Conservation (phyloP, 2,113 vertebrate species). For the Stegastes partitus region DNA sequence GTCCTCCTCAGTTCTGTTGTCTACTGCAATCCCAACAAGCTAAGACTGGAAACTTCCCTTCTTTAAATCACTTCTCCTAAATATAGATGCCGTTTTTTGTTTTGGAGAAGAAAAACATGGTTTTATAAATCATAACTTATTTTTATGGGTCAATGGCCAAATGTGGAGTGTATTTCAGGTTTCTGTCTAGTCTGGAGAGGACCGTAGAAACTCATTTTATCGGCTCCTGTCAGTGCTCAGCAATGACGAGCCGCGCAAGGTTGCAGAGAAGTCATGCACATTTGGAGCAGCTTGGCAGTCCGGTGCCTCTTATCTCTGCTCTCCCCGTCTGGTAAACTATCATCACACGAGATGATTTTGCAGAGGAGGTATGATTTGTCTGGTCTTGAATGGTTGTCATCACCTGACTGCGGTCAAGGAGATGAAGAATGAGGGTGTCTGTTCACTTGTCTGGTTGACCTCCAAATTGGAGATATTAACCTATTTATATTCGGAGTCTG, state of each 20-base stretch:
- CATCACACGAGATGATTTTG: slow-evolving; percentile 42
- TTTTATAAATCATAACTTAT: neutral
- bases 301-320: slow-evolving; percentile 56
- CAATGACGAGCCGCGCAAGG: slow-evolving; percentile 41
- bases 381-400: slow-evolving; percentile 56
- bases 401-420: slow-evolving; percentile 40
- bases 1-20: no score
- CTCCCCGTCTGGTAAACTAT: slow-evolving; percentile 61
- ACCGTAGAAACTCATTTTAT: slow-evolving; percentile 33
- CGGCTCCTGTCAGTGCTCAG: slow-evolving; percentile 41
- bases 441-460: slow-evolving; percentile 60
- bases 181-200: slow-evolving; percentile 15
- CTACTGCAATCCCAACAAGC: no score
- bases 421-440: slow-evolving; percentile 55
- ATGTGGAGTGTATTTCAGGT: slow-evolving; percentile 3
- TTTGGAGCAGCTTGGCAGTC: slow-evolving; percentile 42
- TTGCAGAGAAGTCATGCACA: slow-evolving; percentile 38
- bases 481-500: slow-evolving; percentile 62
- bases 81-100: no score
- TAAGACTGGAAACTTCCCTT: neutral
- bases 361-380: slow-evolving; percentile 62
- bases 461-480: slow-evolving; percentile 71
- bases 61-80: neutral
- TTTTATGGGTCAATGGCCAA: slow-evolving; percentile 16
- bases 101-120: no score